phyloP scores from a whole-genome alignment of 2,888 invertebrate genomes.

The Melieria picta region DNA sequence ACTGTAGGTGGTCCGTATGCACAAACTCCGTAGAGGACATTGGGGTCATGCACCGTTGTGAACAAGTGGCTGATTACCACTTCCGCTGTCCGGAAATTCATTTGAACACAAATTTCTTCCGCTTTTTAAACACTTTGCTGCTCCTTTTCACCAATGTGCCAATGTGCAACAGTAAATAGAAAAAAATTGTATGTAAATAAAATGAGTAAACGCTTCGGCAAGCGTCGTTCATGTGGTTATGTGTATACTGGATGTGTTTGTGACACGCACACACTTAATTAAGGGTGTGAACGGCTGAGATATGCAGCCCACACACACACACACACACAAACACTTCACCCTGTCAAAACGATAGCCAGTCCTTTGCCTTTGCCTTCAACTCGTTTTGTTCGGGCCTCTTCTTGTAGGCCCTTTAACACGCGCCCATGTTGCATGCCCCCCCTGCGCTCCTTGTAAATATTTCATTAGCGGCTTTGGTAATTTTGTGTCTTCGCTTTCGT shows the following conservation, averaged over 20 bases:
- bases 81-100: constrained; percentile 25
- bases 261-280: constrained; percentile 55
- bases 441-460: constrained; percentile 50
- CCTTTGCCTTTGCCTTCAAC: too few species aligned
- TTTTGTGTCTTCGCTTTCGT: constrained; percentile 16
- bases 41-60: too few species aligned
- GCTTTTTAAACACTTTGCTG: constrained; percentile 2
- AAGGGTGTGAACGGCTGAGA: constrained; percentile 63
- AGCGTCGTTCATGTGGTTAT: too few species aligned
- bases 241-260: constrained; percentile 15
- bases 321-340: constrained; percentile 19
- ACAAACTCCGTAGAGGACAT: too few species aligned
- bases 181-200: too few species aligned
- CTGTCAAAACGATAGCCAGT: background rate
- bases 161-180: too few species aligned
- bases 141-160: too few species aligned
- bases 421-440: too few species aligned
- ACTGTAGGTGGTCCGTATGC: too few species aligned
- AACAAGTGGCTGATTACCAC: background rate
- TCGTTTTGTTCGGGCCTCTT: too few species aligned
- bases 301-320: constrained; percentile 42
- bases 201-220: too few species aligned
- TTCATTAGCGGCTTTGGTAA: constrained; percentile 57
- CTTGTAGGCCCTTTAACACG: too few species aligned
- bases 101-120: constrained; percentile 20